A percentile compares a stretch with the other conserved stretches of the same genome.
phyloP scores from a whole-genome alignment of 2,797 vertebrate species.

The Ceyx erithaca region DNA sequence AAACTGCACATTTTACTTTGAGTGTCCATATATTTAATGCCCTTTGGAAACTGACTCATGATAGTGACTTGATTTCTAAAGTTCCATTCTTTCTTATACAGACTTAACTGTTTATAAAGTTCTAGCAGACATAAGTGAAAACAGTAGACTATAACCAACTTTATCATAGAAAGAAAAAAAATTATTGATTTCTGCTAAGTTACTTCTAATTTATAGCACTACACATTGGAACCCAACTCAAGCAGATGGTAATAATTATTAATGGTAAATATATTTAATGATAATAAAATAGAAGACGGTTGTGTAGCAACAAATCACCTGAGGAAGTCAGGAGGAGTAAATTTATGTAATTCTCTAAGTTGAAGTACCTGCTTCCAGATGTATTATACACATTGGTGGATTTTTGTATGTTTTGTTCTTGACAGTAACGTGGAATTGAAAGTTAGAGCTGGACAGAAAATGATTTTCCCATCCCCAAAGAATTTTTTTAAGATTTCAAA shows the following conservation, averaged over 20 bases:
- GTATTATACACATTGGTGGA: neutral
- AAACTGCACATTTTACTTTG: neutral
- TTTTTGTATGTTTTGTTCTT: neutral
- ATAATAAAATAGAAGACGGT: slow-evolving; percentile 1
- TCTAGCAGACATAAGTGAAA: neutral
- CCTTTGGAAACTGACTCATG: neutral
- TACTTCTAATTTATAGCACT: slow-evolving; percentile 19
- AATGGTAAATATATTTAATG: neutral
- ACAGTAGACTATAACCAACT: neutral
- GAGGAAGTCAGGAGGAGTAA: neutral
- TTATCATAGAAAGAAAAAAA: neutral
- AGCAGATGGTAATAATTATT: slow-evolving; percentile 48
- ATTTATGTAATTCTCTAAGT: slow-evolving; percentile 15
- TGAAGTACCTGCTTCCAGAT: slow-evolving; percentile 37
- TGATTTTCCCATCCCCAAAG: neutral
- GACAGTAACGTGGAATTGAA: neutral
- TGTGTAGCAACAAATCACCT: slow-evolving; percentile 34
- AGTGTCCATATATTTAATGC: neutral
- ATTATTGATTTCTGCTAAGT: neutral
- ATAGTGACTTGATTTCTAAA: neutral
- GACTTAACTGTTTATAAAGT: neutral
- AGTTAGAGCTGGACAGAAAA: slow-evolving; percentile 8
- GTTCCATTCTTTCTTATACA: neutral
- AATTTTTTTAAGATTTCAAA: neutral
- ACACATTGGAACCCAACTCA: neutral